A percentile compares a stretch with the other conserved stretches of the same genome.
Evolutionary conservation across 2,797 vertebrate genomes (phyloP).

Genomic region (Decapterus maruadsi): DNA sequence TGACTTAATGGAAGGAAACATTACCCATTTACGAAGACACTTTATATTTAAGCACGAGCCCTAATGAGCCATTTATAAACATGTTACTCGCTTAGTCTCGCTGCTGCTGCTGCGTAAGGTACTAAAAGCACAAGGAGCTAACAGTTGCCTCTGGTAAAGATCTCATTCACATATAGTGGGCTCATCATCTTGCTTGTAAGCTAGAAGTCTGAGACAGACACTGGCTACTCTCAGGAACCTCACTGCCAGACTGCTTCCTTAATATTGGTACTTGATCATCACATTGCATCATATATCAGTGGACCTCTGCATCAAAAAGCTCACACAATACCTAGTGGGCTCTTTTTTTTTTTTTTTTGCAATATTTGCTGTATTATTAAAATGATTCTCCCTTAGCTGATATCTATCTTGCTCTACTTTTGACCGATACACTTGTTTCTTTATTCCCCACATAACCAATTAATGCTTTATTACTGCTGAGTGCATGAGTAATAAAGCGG

Average conservation of each 20-base stretch:
- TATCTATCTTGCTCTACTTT: constrained; percentile 20
- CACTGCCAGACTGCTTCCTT: constrained; percentile 5
- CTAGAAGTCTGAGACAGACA: constrained; percentile 15
- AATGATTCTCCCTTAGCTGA: constrained; percentile 28
- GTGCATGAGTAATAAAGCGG: constrained; percentile 48
- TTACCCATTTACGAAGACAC: constrained; percentile 52
- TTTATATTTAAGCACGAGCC: constrained; percentile 57
- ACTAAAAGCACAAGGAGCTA: constrained; percentile 26
- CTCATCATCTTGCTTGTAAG: constrained; percentile 41
- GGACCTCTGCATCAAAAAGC: constrained; percentile 6
- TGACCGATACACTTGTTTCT: constrained; percentile 29
- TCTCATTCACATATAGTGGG: constrained; percentile 3
- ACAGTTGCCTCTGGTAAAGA: constrained; percentile 24
- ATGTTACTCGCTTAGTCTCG: constrained; percentile 43
- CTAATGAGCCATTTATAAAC: constrained; percentile 71
- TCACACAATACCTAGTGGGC: constrained; percentile 12
- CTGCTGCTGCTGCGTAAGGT: constrained; percentile 19
- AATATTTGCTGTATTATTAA: constrained; percentile 4
- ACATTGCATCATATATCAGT: constrained; percentile 41
- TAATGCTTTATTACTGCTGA: constrained; percentile 51
- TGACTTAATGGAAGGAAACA: constrained; percentile 48
- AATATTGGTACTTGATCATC: constrained; percentile 44
- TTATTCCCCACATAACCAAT: constrained; percentile 58
- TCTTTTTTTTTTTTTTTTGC: constrained; percentile 3
- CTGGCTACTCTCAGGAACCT: constrained; percentile 5